Evolutionary conservation across 2,797 vertebrate genomes (phyloP).

Genomic region (Paedocypris micromegethes): DNA sequence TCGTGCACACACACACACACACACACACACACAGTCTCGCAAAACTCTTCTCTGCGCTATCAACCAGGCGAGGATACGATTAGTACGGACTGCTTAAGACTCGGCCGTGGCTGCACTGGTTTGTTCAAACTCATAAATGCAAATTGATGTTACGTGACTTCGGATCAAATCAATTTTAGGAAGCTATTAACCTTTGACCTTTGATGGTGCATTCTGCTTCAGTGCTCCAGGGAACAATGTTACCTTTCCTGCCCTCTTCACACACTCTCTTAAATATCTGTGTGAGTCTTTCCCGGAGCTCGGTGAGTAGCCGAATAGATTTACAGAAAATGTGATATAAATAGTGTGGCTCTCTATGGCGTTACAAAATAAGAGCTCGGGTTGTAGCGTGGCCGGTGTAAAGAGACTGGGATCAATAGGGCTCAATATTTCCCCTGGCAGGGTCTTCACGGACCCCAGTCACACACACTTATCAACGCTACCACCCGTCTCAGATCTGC

Average conservation of each 20-base stretch:
- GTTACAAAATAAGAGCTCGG: slow-evolving; percentile 33
- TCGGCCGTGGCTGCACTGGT: background rate
- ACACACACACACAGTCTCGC: background rate
- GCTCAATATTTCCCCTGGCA: slow-evolving; percentile 50
- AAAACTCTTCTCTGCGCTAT: slow-evolving; percentile 2
- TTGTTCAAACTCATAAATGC: slow-evolving; percentile 4
- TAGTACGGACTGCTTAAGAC: slow-evolving; percentile 4
- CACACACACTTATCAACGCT: slow-evolving; percentile 59
- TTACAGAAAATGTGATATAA: background rate
- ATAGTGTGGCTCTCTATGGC: too few species aligned
- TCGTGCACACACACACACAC: slow-evolving; percentile 47
- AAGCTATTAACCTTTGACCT: slow-evolving; percentile 28
- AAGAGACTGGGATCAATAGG: slow-evolving; percentile 44
- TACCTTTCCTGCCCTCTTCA: slow-evolving; percentile 8
- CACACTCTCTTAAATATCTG: background rate
- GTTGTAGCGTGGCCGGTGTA: background rate
- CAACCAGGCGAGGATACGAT: slow-evolving; percentile 1
- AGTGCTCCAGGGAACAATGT: slow-evolving; percentile 13
- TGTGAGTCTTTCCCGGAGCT: background rate
- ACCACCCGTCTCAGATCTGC: slow-evolving; percentile 50
- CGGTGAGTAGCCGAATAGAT: background rate
- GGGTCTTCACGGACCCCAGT: slow-evolving; percentile 51
- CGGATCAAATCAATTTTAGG: slow-evolving; percentile 19
- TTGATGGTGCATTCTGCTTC: slow-evolving; percentile 1
- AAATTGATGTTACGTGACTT: slow-evolving; percentile 4